phyloP scores from a whole-genome alignment of 2,888 invertebrate species.

The Boloria selene region DNA sequence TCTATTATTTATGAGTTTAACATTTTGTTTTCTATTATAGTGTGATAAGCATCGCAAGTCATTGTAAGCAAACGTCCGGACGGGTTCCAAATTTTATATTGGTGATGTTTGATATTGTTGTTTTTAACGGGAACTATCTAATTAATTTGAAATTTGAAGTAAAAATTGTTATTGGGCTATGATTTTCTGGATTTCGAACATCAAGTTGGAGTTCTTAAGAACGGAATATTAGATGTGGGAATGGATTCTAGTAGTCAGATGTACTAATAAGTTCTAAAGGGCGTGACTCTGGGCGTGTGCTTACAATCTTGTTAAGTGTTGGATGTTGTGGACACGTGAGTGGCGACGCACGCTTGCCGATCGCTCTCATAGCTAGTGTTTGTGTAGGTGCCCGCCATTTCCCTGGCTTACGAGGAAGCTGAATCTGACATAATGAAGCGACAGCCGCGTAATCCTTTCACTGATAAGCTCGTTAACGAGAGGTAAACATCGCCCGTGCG shows the following conservation, averaged over 20 bases:
- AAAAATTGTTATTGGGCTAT: not conserved
- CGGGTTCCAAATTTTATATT: not conserved
- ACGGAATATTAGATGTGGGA: not conserved
- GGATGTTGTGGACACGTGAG: conserved; percentile 69
- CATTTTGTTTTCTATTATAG: conserved; percentile 67
- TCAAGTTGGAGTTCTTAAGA: too few relatives aligned
- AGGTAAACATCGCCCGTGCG: conserved; percentile 87
- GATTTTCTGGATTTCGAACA: too few relatives aligned
- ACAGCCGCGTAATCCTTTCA: conserved; percentile 97
- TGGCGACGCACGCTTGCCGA: conserved; percentile 45
- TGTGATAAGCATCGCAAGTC: conserved; percentile 64
- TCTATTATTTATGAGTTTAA: conserved; percentile 71
- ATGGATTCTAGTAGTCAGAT: not conserved
- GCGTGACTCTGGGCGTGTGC: conserved; percentile 44
- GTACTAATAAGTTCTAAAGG: conserved; percentile 24
- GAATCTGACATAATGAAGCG: conserved; percentile 99
- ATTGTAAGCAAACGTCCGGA: conserved; percentile 62
- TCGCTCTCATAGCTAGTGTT: conserved; percentile 80
- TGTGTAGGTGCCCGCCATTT: conserved; percentile 97
- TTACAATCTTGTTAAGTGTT: conserved; percentile 63
- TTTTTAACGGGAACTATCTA: not conserved
- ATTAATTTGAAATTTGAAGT: not conserved
- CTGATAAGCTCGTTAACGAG: conserved; percentile 99
- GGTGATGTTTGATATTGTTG: too few relatives aligned
- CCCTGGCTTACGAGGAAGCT: conserved; percentile 98